phyloP scores from a whole-genome alignment of 92 coral and sea anemone species.

The Epizoanthus stellaris region DNA sequence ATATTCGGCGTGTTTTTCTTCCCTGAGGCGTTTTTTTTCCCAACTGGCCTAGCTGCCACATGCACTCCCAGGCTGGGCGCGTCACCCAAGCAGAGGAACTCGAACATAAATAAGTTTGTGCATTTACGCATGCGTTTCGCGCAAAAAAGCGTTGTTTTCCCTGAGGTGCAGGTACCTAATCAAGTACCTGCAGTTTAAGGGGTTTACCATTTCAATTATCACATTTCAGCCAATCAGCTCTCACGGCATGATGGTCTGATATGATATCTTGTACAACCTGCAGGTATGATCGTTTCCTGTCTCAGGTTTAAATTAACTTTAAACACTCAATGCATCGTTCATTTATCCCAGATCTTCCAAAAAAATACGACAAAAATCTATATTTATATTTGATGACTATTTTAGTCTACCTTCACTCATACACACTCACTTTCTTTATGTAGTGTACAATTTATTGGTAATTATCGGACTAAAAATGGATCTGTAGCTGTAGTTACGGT shows the following conservation, averaged over 20 bases:
- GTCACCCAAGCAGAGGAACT: constrained; percentile 60
- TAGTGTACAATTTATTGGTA: too few species aligned
- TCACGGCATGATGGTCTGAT: background rate
- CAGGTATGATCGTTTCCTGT: too few species aligned
- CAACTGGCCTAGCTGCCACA: background rate
- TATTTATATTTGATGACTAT: too few species aligned
- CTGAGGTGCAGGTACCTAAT: constrained; percentile 23
- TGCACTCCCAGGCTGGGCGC: constrained; percentile 46
- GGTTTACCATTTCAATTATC: background rate
- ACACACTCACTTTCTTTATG: too few species aligned
- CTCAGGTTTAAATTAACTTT: too few species aligned
- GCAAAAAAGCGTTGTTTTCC: constrained; percentile 22
- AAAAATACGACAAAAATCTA: too few species aligned
- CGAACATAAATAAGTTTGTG: constrained; percentile 6
- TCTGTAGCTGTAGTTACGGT: too few species aligned
- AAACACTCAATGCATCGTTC: too few species aligned
- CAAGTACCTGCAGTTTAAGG: constrained; percentile 29
- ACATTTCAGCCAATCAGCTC: constrained; percentile 10
- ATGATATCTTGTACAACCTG: background rate
- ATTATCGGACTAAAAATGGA: too few species aligned
- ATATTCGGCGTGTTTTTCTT: constrained; percentile 4
- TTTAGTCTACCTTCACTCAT: too few species aligned
- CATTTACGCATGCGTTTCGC: constrained; percentile 18
- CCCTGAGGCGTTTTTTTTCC: constrained; percentile 1
- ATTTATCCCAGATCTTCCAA: too few species aligned